Evolutionary conservation across 2,797 vertebrate species (phyloP), one percentile per base, ranked within the genome.

Genomic region (Graptemys geographica): DNA sequence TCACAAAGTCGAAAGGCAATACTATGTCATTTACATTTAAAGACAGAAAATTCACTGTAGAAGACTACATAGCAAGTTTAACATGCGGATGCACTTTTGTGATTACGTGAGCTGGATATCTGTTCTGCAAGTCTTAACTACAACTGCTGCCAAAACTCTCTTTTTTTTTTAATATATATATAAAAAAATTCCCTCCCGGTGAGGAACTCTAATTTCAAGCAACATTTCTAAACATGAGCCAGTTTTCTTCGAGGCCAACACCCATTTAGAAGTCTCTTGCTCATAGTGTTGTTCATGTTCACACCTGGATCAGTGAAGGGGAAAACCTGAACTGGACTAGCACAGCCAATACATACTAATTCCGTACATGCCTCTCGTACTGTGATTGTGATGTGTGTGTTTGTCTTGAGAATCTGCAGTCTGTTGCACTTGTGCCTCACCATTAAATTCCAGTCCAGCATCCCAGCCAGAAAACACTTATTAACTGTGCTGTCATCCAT

Each of bases 401-500:
- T 96, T 97, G 96, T 96, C 96, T 97, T 10, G n/a, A 98, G 94
- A 97, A 94, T 97, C 92, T 97, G 80, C 94, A 96, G 94, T 93
- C 92, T 91, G 95, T 53, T 96, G 94, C 90, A 95, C 96, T 84
- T 89, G 85, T 72, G 93, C 97, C 94, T 97, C 82, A 85, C 94
- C 90, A 94, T 97, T 97, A 98, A 98, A 98, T 98, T 97, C 90
- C 94, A 97, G 93, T 86, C 95, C 96, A 93, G 97, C 84, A 97
- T 95, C 96, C 94, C 95, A 97, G 97, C 95, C 91, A 97, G 95
- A 98, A 97, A 97, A 96, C 98, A 99, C 98, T 99, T 97, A 99
- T 99, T 99, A 99, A 99, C 99, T 98, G 98, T 97, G 98, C 97
- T 97, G 98, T 98, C 98, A 99, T 98, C 98, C 98, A 98, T 98